Percentiles rank a stretch among this genome's conserved stretches.
Conservation (phyloP, 2,888 invertebrate genomes). For the Epistrophe grossulariae region DNA sequence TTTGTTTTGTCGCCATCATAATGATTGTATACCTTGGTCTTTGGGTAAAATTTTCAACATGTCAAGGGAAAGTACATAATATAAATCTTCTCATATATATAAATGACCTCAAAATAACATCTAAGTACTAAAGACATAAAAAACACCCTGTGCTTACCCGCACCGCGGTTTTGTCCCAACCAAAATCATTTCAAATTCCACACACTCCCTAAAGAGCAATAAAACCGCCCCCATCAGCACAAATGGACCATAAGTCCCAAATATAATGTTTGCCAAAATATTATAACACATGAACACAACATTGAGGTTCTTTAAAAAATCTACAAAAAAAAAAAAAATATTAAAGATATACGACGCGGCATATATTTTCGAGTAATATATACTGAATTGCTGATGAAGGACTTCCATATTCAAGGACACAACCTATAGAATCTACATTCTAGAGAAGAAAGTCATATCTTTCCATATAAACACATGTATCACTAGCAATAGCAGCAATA, state of each 20-base stretch:
- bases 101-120: background rate
- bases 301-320: slow-evolving; percentile 32
- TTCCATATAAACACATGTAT: slow-evolving; percentile 23
- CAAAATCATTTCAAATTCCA: slow-evolving; percentile 16
- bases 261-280: slow-evolving; percentile 39
- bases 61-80: background rate
- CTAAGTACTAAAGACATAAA: background rate
- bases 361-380: slow-evolving; percentile 11
- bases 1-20: background rate
- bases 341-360: slow-evolving; percentile 19
- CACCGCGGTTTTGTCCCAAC: slow-evolving; percentile 9
- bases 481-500: background rate
- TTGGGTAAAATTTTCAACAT: background rate
- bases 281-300: slow-evolving; percentile 33
- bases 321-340: background rate
- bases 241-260: slow-evolving; percentile 41
- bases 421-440: slow-evolving; percentile 9
- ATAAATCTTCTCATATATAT: background rate
- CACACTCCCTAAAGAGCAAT: slow-evolving; percentile 22
- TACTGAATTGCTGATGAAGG: slow-evolving; percentile 11
- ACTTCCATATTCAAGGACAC: slow-evolving; percentile 24
- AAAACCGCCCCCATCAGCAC: slow-evolving; percentile 41
- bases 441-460: slow-evolving; percentile 4
- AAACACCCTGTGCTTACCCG: background rate
- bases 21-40: background rate